phyloP scores from a whole-genome alignment of 1,140 invertebrate species.

The Trigoniulus corallinus region DNA sequence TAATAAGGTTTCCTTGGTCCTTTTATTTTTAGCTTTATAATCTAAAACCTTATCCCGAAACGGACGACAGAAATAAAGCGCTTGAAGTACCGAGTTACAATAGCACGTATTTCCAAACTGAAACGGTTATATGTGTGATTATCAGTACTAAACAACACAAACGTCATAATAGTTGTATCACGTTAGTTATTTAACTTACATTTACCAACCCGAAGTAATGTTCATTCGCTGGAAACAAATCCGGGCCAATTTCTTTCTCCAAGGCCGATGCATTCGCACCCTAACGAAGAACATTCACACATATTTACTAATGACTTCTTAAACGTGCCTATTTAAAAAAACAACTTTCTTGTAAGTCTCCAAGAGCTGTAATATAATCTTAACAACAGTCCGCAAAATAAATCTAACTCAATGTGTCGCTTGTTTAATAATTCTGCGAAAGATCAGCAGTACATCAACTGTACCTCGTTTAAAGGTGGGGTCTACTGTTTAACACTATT shows the following conservation, averaged over 20 bases:
- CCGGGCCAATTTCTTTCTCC: slow-evolving; percentile 92
- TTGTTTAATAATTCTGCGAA: neutral
- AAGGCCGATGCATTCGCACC: slow-evolving; percentile 95
- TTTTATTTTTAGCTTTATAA: slow-evolving; percentile 94
- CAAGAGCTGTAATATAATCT: neutral
- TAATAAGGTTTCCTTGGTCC: slow-evolving; percentile 92
- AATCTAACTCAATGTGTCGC: neutral
- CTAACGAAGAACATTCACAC: slow-evolving; percentile 28
- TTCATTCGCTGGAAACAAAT: slow-evolving; percentile 93
- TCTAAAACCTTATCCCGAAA: slow-evolving; percentile 97
- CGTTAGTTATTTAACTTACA: slow-evolving; percentile 41
- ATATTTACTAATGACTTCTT: neutral
- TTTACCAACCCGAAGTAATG: slow-evolving; percentile 98
- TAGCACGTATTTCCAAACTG: slow-evolving; percentile 99
- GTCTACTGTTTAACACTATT: neutral
- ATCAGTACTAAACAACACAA: neutral
- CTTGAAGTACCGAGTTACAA: slow-evolving; percentile 98
- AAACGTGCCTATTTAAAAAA: neutral
- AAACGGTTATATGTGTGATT: slow-evolving; percentile 26
- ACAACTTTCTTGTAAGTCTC: neutral
- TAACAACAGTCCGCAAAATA: neutral
- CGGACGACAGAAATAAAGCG: slow-evolving; percentile 96
- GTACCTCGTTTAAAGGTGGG: neutral
- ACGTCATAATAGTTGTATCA: neutral
- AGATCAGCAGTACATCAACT: neutral